Base-by-base conservation (phyloP, 2,888 invertebrate species). In the Aphrophora alni region DNA sequence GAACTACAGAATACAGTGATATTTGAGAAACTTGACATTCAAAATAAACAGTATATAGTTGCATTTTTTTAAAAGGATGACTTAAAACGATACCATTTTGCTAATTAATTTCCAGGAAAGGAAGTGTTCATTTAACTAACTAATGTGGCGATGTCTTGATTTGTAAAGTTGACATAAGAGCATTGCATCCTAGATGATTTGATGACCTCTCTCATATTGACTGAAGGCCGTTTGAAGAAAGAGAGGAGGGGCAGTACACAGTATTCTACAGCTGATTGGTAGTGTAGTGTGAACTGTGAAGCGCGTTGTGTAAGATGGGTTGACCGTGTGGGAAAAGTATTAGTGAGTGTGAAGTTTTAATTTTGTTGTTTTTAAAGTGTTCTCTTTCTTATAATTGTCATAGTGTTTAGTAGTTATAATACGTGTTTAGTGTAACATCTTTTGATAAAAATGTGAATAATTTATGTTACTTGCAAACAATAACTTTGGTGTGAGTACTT, bases 241-340 rank as follows among this genome's bases (percentile, higher is more conserved):
- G 8, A 21, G 59, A 59, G 59, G 59, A 59, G 59, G n/a, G 21
- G 59, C 44, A 14, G 44, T 21, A 59, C 59, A 21, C 59, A 14
- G 44, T 44, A 14, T 44, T 44, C 44, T 14, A 33, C 44, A 59
- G 59, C 59, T 59, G 59, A 59, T 59, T 59, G 59, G 21, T 21
- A 59, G 59, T 21, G 59, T 59, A 59, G 59, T 4, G 17, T 17
- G 59, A 21, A 59, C 3, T 59, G 59, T 14, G 59, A 59, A 21
- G 59, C 21, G 21, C 59, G 59, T 59, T 59, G n/a, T 59, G 59
- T 59, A 59, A 59, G 59, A 59, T 59, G 59, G 59, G n/a, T 59
- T 59, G 21, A 21, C 14, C 10, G 59, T 59, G 59, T 59, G 17
- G 17, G 44, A 44, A 44, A 44, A 44, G 44, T 44, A 8, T n/a